Conservation (phyloP, 2,113 vertebrate species). For the Takifugu bimaculatus region DNA sequence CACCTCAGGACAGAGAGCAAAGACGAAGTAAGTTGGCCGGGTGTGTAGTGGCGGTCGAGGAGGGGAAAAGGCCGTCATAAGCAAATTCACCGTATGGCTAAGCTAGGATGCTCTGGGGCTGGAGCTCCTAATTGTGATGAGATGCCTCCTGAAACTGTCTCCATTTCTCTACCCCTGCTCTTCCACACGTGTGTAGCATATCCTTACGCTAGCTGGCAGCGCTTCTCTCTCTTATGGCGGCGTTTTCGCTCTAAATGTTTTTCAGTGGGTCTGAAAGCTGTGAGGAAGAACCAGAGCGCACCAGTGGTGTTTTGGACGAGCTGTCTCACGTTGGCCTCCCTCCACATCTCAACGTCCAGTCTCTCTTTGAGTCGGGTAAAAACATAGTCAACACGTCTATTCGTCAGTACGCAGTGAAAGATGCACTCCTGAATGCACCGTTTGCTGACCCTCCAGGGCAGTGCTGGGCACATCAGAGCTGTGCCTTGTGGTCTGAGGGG, state of each 20-base stretch:
- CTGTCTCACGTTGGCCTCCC: conserved; percentile 94
- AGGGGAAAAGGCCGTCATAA: not conserved
- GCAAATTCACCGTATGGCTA: no score
- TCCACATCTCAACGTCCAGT: conserved; percentile 83
- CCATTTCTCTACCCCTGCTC: no score
- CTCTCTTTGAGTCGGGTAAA: conserved; percentile 95
- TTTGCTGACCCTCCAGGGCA: conserved; percentile 75
- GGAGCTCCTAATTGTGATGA: no score
- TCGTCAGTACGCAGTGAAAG: no score
- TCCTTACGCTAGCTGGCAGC: no score
- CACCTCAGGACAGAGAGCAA: conserved; percentile 67
- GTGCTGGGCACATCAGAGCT: conserved; percentile 96
- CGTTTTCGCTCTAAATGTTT: conserved; percentile 11
- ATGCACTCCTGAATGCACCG: not conserved
- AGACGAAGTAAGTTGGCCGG: conserved; percentile 60
- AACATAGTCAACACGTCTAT: not conserved
- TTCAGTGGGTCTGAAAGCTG: conserved; percentile 56
- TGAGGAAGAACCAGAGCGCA: conserved; percentile 77
- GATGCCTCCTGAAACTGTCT: no score
- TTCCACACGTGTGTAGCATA: no score
- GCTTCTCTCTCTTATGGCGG: no score
- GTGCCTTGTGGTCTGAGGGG: conserved; percentile 91
- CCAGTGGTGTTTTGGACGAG: conserved; percentile 90
- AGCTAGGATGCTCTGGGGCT: no score
- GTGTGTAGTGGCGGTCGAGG: no score